Evolutionary conservation across 2,888 invertebrate genomes (phyloP).

Genomic region (Globia sparganii): DNA sequence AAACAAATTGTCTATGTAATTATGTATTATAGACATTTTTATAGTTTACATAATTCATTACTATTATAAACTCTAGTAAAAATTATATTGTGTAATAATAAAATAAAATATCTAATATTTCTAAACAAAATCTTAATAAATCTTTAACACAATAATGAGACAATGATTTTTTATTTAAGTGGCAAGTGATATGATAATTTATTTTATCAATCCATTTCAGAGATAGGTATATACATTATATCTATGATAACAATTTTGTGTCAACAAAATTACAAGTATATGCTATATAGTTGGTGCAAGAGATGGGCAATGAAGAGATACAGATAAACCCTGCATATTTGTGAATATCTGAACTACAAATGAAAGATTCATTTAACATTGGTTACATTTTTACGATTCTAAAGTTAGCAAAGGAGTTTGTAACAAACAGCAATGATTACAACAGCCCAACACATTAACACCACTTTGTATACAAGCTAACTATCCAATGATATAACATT

Average conservation of each 20-base stretch:
- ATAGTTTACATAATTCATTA: slow-evolving; percentile 89
- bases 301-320: slow-evolving; percentile 73
- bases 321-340: slow-evolving; percentile 79
- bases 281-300: slow-evolving; percentile 73
- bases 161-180: slow-evolving; percentile 86
- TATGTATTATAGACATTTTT: slow-evolving; percentile 90
- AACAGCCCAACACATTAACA: slow-evolving; percentile 79
- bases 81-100: slow-evolving; percentile 79
- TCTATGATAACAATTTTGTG: slow-evolving; percentile 74
- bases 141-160: slow-evolving; percentile 80
- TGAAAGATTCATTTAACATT: slow-evolving; percentile 68
- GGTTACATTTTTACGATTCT: slow-evolving; percentile 73
- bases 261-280: slow-evolving; percentile 74
- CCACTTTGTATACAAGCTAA: slow-evolving; percentile 71
- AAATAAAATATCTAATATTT: slow-evolving; percentile 80
- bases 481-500: slow-evolving; percentile 71
- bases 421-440: slow-evolving; percentile 80
- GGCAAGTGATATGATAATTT: slow-evolving; percentile 91
- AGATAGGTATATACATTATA: slow-evolving; percentile 76
- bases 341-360: slow-evolving; percentile 71
- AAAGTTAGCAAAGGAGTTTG: slow-evolving; percentile 75
- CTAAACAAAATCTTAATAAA: slow-evolving; percentile 80
- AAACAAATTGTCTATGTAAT: slow-evolving; percentile 86
- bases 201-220: slow-evolving; percentile 72
- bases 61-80: slow-evolving; percentile 85